phyloP scores from a whole-genome alignment of 1,140 invertebrate species.

The Daktulosphaira vitifoliae region DNA sequence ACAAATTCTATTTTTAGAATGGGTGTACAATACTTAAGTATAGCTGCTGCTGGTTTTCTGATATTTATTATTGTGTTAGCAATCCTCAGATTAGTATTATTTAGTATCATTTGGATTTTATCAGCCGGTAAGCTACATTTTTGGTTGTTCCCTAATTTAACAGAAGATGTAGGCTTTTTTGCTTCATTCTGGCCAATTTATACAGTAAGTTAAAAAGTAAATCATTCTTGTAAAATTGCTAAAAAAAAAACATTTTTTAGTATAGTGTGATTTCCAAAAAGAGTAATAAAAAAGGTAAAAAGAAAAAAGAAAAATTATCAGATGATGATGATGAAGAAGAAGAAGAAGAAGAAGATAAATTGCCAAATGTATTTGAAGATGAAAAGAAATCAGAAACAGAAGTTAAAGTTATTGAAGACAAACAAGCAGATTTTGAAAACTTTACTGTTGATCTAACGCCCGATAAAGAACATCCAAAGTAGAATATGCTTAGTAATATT shows the following conservation, averaged over 20 bases:
- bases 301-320: constrained; percentile 60
- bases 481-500: not conserved
- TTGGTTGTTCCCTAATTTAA: constrained; percentile 95
- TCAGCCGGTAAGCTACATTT: constrained; percentile 87
- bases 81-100: constrained; percentile 79
- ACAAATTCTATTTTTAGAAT: constrained; percentile 49
- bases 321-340: constrained; percentile 57
- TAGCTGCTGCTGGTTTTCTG: constrained; percentile 87
- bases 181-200: constrained; percentile 98
- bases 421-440: constrained; percentile 7
- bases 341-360: constrained; percentile 39
- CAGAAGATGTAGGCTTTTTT: constrained; percentile 97
- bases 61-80: constrained; percentile 85
- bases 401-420: constrained; percentile 16
- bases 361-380: too few species aligned
- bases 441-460: not conserved
- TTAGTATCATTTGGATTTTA: constrained; percentile 81
- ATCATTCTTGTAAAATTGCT: too few species aligned
- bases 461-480: constrained; percentile 24
- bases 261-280: constrained; percentile 52
- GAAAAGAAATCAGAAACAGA: constrained; percentile 38
- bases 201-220: constrained; percentile 52
- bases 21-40: constrained; percentile 93
- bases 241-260: constrained; percentile 48
- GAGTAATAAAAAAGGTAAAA: constrained; percentile 55